A percentile compares a stretch with the other conserved stretches of the same genome.
Conservation (phyloP, 2,888 invertebrate species). For the Corbicula japonica region DNA sequence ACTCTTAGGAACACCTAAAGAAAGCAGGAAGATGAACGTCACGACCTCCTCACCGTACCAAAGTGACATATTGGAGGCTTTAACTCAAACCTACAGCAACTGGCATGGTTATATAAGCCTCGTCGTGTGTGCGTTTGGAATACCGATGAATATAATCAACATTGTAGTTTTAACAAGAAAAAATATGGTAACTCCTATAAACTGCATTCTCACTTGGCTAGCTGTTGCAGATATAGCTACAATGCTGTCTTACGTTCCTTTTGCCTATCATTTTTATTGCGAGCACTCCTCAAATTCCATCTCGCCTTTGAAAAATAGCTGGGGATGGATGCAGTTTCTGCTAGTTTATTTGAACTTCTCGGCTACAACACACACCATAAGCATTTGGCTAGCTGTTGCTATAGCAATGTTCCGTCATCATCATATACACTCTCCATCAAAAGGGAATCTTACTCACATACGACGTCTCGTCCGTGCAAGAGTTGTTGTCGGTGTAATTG, state of each 20-base stretch:
- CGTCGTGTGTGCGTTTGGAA: conserved; percentile 95
- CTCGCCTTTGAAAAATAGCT: conserved; percentile 79
- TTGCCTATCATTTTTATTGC: conserved; percentile 90
- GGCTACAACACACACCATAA: conserved; percentile 95
- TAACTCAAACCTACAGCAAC: conserved; percentile 71
- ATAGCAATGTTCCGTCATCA: conserved; percentile 95
- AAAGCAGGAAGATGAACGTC: no score
- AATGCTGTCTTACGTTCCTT: conserved; percentile 96
- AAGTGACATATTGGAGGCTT: conserved; percentile 50
- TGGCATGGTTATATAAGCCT: conserved; percentile 95
- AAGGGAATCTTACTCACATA: conserved; percentile 88
- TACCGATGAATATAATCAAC: conserved; percentile 95
- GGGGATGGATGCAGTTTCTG: conserved; percentile 86
- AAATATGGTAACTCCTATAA: conserved; percentile 96
- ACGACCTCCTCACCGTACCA: no score
- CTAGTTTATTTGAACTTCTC: conserved; percentile 95
- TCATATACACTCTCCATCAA: conserved; percentile 91
- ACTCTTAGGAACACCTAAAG: no score
- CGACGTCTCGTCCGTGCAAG: conserved; percentile 89
- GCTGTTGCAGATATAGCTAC: conserved; percentile 98
- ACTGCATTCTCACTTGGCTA: conserved; percentile 93
- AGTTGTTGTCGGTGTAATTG: conserved; percentile 92
- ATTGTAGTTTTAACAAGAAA: conserved; percentile 94
- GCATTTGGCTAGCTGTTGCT: conserved; percentile 96
- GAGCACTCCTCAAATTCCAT: conserved; percentile 69